Evolutionary conservation across 2,113 vertebrate genomes (phyloP).

Genomic region (Potamarius usumacintae): DNA sequence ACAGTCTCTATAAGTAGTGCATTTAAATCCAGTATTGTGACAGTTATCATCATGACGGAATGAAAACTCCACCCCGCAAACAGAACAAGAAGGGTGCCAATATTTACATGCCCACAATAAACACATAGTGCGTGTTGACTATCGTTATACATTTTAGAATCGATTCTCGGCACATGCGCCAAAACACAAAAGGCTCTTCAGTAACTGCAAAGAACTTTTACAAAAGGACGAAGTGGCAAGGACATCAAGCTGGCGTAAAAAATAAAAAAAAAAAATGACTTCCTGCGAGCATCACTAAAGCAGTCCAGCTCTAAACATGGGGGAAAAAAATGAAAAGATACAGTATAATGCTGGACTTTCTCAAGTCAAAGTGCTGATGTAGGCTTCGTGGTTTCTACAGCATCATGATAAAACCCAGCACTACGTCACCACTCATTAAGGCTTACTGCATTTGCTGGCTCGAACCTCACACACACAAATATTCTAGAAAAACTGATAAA

Average conservation of each 20-base stretch:
- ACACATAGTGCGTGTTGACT: neutral
- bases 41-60: neutral
- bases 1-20: neutral
- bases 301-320: neutral
- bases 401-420: too few species aligned
- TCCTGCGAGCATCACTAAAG: neutral
- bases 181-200: neutral
- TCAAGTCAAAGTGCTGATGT: neutral
- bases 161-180: neutral
- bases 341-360: neutral
- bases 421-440: too few species aligned
- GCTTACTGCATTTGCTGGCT: slow-evolving; percentile 2
- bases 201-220: slow-evolving; percentile 4
- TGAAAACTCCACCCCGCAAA: too few species aligned
- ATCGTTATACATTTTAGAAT: neutral
- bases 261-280: too few species aligned
- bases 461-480: neutral
- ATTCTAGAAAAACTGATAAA: neutral
- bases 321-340: neutral
- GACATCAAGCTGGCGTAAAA: neutral
- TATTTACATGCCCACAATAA: neutral
- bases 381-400: too few species aligned
- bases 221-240: neutral
- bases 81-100: neutral
- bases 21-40: neutral